phyloP scores from a whole-genome alignment of 1,140 invertebrate species.

The Aradophagus sp. region DNA sequence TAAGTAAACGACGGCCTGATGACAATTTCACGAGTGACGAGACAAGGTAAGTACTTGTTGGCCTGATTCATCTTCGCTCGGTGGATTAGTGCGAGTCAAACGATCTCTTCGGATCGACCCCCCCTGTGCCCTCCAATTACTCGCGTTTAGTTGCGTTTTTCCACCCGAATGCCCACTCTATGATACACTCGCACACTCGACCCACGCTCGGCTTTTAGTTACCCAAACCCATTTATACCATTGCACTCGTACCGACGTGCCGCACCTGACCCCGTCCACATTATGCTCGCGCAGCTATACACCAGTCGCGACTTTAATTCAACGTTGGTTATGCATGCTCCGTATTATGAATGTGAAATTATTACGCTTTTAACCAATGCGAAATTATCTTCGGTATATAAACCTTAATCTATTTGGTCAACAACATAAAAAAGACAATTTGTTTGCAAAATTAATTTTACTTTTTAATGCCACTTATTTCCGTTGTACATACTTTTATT shows the following conservation, averaged over 20 bases:
- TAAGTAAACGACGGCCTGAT: slow-evolving; percentile 32
- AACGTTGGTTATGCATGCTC: slow-evolving; percentile 34
- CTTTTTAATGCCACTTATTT: too few relatives aligned
- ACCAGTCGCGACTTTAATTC: slow-evolving; percentile 48
- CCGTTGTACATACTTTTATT: too few relatives aligned
- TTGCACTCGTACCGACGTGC: slow-evolving; percentile 49
- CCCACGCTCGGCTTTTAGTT: slow-evolving; percentile 71
- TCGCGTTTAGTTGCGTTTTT: slow-evolving; percentile 75
- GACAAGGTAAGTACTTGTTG: slow-evolving; percentile 18
- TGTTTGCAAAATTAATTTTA: too few relatives aligned
- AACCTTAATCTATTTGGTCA: slow-evolving; percentile 24
- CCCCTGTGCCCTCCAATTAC: slow-evolving; percentile 71
- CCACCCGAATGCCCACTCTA: slow-evolving; percentile 72
- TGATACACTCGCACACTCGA: slow-evolving; percentile 72
- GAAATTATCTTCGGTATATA: slow-evolving; percentile 17
- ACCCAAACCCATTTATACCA: slow-evolving; percentile 68
- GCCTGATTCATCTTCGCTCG: slow-evolving; percentile 42
- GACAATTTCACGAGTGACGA: slow-evolving; percentile 44
- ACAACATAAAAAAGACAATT: too few relatives aligned
- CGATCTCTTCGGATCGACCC: slow-evolving; percentile 49
- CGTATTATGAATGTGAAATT: slow-evolving; percentile 45
- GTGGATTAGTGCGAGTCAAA: slow-evolving; percentile 59
- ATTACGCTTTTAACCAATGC: slow-evolving; percentile 36
- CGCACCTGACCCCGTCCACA: slow-evolving; percentile 55
- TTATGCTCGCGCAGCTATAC: slow-evolving; percentile 34